Evolutionary conservation across 1,140 invertebrate genomes (phyloP).

Genomic region (Choristoneura fumiferana): DNA sequence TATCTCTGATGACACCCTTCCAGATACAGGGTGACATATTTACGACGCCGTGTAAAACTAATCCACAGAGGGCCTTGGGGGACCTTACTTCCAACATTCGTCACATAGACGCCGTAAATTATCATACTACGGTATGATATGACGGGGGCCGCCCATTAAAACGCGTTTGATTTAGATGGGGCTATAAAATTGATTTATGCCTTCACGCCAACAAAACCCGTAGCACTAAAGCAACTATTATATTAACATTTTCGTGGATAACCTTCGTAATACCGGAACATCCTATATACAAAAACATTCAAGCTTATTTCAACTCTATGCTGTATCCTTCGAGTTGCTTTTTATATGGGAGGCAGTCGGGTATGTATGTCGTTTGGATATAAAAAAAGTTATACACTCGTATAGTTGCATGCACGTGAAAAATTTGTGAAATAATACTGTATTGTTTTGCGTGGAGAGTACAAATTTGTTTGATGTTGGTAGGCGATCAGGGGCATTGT

Average conservation of each 20-base stretch:
- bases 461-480: slow-evolving; percentile 28
- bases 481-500: slow-evolving; percentile 53
- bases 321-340: slow-evolving; percentile 19
- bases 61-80: slow-evolving; percentile 46
- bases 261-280: slow-evolving; percentile 62
- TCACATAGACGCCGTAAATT: slow-evolving; percentile 79
- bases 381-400: slow-evolving; percentile 69
- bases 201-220: slow-evolving; percentile 76
- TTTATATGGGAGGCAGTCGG: slow-evolving; percentile 11
- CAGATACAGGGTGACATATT: slow-evolving; percentile 72
- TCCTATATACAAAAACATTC: slow-evolving; percentile 36
- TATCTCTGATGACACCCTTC: slow-evolving; percentile 57
- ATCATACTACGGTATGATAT: slow-evolving; percentile 79
- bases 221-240: slow-evolving; percentile 76
- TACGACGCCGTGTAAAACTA: slow-evolving; percentile 71
- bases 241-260: slow-evolving; percentile 78
- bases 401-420: slow-evolving; percentile 57
- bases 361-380: slow-evolving; percentile 68
- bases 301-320: slow-evolving; percentile 34
- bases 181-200: slow-evolving; percentile 80
- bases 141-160: slow-evolving; percentile 79
- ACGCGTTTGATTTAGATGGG: slow-evolving; percentile 79
- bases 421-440: slow-evolving; percentile 40
- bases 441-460: slow-evolving; percentile 32
- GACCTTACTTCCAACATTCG: slow-evolving; percentile 79